phyloP scores from a whole-genome alignment of 1,140 invertebrate genomes.

The Archegozetes longisetosus region DNA sequence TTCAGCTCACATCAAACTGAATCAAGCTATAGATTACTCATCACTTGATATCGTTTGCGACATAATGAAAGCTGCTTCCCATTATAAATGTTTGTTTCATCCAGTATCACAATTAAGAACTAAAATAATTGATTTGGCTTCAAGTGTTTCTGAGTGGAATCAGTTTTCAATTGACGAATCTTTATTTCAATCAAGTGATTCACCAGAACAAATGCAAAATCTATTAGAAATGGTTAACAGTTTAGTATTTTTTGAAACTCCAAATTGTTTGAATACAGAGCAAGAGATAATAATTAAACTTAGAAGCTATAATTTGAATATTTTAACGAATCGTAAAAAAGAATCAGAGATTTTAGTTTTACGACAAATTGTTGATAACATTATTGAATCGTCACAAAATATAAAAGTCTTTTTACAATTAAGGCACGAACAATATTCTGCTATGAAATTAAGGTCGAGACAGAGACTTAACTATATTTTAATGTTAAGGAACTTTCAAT shows the following conservation, averaged over 20 bases:
- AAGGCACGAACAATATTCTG: not conserved
- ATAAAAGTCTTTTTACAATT: not conserved
- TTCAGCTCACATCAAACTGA: not conserved
- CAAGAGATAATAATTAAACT: not conserved
- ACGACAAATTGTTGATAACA: not conserved
- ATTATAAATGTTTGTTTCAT: constrained; percentile 8
- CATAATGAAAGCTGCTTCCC: not conserved
- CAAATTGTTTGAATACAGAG: too few relatives aligned
- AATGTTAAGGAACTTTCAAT: not conserved
- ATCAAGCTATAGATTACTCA: not conserved
- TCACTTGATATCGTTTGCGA: not conserved
- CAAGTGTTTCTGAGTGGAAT: not conserved
- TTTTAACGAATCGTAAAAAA: not conserved
- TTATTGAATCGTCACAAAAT: not conserved
- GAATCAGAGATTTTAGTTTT: not conserved
- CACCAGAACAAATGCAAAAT: not conserved
- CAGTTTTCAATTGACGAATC: not conserved
- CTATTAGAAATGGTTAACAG: not conserved
- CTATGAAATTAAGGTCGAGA: not conserved
- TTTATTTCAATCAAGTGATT: not conserved
- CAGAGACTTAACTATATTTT: constrained; percentile 2
- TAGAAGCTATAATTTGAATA: not conserved
- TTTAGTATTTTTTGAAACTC: not conserved
- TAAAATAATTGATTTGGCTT: not conserved
- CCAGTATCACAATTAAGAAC: constrained; percentile 1